Percentiles rank a stretch among this genome's conserved stretches.
Conservation (phyloP, 2,797 vertebrate species). For the Sebastes alutus region DNA sequence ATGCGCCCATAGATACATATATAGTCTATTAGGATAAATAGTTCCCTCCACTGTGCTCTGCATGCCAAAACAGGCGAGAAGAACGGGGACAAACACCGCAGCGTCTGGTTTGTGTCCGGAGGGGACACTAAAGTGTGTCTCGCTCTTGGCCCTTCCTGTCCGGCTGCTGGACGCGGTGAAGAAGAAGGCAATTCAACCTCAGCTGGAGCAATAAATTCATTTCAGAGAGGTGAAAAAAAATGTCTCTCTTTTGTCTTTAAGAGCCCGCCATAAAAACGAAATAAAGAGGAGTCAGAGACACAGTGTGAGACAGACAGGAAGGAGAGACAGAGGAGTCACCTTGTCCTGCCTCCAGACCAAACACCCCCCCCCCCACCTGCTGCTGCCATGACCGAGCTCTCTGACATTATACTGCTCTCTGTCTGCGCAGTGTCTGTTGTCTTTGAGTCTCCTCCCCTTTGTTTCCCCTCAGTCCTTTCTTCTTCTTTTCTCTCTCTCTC, state of each 20-base stretch:
- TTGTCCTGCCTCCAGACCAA: conserved; percentile 38
- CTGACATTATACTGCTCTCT: neutral
- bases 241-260: conserved; percentile 63
- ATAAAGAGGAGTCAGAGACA: conserved; percentile 10
- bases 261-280: conserved; percentile 51
- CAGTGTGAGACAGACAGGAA: conserved; percentile 32
- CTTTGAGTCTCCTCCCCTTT: conserved; percentile 13
- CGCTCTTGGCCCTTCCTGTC: conserved; percentile 18
- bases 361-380: neutral
- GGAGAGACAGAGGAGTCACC: conserved; percentile 34
- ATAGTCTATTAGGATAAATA: neutral
- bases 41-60: neutral
- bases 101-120: neutral
- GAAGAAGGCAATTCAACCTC: conserved; percentile 44
- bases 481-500: neutral
- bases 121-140: neutral
- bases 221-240: conserved; percentile 34
- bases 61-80: neutral
- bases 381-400: conserved; percentile 10
- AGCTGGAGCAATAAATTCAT: conserved; percentile 70
- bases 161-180: conserved; percentile 52
- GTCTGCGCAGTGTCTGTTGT: neutral
- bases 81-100: neutral
- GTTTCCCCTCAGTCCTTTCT: neutral
- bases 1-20: neutral